phyloP scores from a whole-genome alignment of 2,888 invertebrate species.

The Nephrotoma appendiculata region DNA sequence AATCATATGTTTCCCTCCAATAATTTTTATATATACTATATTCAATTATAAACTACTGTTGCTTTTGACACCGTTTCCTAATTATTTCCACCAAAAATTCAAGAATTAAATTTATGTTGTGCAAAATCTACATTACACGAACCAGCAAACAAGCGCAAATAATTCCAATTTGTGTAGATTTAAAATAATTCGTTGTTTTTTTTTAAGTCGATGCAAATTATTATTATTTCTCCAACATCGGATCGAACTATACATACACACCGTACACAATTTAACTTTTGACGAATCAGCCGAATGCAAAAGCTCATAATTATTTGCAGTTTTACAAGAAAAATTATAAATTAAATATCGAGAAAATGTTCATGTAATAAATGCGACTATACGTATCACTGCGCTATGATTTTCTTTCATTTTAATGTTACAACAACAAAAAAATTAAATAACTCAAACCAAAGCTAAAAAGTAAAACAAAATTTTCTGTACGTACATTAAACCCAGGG shows the following conservation, averaged over 20 bases:
- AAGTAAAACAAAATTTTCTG: neutral
- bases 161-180: neutral
- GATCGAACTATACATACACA: too few species aligned
- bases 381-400: neutral
- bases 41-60: neutral
- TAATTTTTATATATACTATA: neutral
- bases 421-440: neutral
- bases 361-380: too few species aligned
- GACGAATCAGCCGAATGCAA: neutral
- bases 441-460: neutral
- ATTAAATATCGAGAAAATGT: neutral
- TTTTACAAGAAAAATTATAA: neutral
- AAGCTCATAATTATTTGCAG: neutral
- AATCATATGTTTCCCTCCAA: neutral
- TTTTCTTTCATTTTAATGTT: neutral
- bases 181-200: neutral
- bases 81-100: neutral
- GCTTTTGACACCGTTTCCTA: neutral
- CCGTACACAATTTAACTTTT: neutral
- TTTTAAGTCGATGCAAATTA: neutral
- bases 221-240: neutral
- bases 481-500: neutral
- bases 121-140: neutral
- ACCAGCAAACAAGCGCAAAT: neutral
- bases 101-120: neutral